phyloP scores from a whole-genome alignment of 2,797 vertebrate species.

The Hemibagrus guttatus region DNA sequence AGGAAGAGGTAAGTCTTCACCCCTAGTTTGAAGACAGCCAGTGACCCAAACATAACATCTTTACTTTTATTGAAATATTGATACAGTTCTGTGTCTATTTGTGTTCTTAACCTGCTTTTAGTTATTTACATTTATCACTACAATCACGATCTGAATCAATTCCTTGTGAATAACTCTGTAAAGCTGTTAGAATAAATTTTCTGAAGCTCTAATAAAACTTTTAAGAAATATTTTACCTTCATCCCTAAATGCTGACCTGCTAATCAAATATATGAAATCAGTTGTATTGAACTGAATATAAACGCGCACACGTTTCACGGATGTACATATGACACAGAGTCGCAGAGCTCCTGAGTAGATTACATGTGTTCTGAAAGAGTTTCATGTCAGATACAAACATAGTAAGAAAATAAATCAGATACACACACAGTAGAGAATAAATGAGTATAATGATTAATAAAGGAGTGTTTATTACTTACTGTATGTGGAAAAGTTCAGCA shows the following conservation, averaged over 20 bases:
- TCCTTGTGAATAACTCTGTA: neutral
- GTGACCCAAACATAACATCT: too few relatives aligned
- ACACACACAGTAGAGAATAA: neutral
- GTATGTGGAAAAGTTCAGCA: constrained; percentile 63
- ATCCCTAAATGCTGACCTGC: neutral
- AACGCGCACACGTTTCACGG: neutral
- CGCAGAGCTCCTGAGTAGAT: neutral
- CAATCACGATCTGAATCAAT: neutral
- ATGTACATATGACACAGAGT: neutral
- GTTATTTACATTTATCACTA: neutral
- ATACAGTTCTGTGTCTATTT: too few relatives aligned
- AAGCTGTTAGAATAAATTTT: neutral
- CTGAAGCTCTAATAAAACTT: neutral
- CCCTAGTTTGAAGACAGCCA: too few relatives aligned
- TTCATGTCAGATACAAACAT: neutral
- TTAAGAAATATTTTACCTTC: neutral
- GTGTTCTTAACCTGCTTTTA: neutral
- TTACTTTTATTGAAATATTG: too few relatives aligned
- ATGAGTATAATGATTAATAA: neutral
- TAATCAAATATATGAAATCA: neutral
- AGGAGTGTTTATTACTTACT: constrained; percentile 75
- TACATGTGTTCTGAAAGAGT: neutral
- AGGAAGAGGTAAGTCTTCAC: too few relatives aligned
- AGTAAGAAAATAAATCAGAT: too few relatives aligned
- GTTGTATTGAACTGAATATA: neutral